These are phyloP conservation scores for Cercopithecus neglectus DNA, from an alignment of 2,797 vertebrate species.

Conservation along the genomic window DNA sequence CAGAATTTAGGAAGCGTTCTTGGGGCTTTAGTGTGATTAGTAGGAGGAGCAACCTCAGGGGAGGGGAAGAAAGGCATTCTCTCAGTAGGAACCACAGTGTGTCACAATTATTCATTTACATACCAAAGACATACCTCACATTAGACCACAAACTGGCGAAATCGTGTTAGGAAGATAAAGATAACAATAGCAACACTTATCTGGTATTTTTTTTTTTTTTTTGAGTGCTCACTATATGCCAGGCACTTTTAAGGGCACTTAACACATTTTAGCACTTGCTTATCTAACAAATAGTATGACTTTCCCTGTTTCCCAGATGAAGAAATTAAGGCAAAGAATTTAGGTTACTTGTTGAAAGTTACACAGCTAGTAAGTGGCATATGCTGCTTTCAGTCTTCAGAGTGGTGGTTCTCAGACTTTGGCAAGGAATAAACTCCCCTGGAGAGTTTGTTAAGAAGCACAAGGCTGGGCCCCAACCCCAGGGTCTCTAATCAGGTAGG, in stretches of 20 bases:
- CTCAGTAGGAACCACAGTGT: neutral
- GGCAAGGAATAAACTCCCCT: neutral
- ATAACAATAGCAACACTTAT: neutral
- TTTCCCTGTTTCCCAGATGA: neutral
- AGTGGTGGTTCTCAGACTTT: neutral
- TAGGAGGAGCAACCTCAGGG: neutral
- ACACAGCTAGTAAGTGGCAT: neutral
- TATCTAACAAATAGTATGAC: neutral
- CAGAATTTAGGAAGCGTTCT: neutral
- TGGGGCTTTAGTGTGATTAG: neutral
- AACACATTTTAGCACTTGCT: neutral
- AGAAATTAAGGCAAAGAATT: neutral
- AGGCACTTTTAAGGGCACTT: neutral
- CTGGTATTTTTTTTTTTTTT: neutral
- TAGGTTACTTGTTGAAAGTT: neutral
- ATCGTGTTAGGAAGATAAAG: neutral
- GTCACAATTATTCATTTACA: neutral
- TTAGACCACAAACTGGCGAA: neutral
- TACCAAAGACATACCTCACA: neutral
- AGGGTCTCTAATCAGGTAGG: neutral
- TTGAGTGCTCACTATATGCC: neutral
- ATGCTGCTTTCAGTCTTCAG: neutral
- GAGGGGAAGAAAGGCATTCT: neutral
- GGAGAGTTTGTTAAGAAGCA: neutral
- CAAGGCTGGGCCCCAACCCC: fast-evolving